These are phyloP conservation scores for Azorinus chamasolen DNA, from an alignment of 2,888 invertebrate genomes.

Conservation along the genomic window DNA sequence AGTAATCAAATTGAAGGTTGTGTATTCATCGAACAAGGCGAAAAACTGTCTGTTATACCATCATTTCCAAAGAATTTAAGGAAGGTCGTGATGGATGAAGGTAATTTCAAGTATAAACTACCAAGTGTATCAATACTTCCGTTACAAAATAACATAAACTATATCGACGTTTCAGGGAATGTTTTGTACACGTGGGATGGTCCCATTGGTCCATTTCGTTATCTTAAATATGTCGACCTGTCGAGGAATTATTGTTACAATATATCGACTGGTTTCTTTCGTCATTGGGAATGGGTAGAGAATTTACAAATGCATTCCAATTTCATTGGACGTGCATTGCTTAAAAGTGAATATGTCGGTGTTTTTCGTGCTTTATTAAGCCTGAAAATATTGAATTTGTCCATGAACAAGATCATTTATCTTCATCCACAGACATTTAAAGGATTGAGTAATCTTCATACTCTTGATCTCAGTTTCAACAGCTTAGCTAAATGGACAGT, in stretches of 20 bases:
- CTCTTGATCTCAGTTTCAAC: slow-evolving; percentile 37
- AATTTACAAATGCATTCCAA: slow-evolving; percentile 32
- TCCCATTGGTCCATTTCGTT: slow-evolving; percentile 12
- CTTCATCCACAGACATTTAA: background rate
- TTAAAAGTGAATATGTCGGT: background rate
- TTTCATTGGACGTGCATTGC: slow-evolving; percentile 23
- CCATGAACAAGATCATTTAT: slow-evolving; percentile 20
- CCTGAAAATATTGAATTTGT: slow-evolving; percentile 26
- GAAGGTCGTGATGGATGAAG: background rate
- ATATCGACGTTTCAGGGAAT: slow-evolving; percentile 35
- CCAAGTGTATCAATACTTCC: background rate
- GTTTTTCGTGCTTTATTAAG: slow-evolving; percentile 25
- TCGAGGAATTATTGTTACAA: slow-evolving; percentile 35
- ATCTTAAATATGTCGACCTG: slow-evolving; percentile 21
- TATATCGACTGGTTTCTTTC: slow-evolving; percentile 11
- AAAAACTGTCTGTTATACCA: background rate
- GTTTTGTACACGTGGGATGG: slow-evolving; percentile 20
- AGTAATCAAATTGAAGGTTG: background rate
- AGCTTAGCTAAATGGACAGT: slow-evolving; percentile 17
- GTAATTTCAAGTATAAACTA: slow-evolving; percentile 13
- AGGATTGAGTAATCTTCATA: background rate
- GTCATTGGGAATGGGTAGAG: background rate
- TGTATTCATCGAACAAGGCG: background rate
- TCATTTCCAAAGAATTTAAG: slow-evolving; percentile 4
- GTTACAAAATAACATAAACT: slow-evolving; percentile 9